phyloP scores from a whole-genome alignment of 2,888 invertebrate species.

The Acleris emargana region DNA sequence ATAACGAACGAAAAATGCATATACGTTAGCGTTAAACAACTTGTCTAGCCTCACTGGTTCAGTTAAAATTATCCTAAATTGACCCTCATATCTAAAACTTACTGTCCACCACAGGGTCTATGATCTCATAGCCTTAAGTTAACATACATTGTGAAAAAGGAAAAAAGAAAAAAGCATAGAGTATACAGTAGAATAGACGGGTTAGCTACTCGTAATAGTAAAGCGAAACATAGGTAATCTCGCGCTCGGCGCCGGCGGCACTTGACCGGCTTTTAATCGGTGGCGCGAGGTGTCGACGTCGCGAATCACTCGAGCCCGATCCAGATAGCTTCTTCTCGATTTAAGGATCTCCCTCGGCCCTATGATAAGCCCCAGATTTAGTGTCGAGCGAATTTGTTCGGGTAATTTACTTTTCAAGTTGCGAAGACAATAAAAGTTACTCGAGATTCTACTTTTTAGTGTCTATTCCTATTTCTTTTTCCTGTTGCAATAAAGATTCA shows the following conservation, averaged over 20 bases:
- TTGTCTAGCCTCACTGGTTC: too few relatives aligned
- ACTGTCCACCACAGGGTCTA: too few relatives aligned
- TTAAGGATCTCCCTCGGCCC: conserved; percentile 70
- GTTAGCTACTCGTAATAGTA: conserved; percentile 7
- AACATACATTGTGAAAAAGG: too few relatives aligned
- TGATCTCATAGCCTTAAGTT: too few relatives aligned
- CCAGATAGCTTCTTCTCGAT: conserved; percentile 76
- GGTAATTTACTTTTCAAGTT: conserved; percentile 79
- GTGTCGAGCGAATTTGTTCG: conserved; percentile 79
- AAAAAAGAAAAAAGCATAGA: too few relatives aligned
- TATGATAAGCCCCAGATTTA: conserved; percentile 79
- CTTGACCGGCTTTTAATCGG: conserved; percentile 60
- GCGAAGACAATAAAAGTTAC: conserved; percentile 80
- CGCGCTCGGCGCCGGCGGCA: conserved; percentile 4
- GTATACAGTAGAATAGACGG: too few relatives aligned
- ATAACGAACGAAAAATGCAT: too few relatives aligned
- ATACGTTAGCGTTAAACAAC: too few relatives aligned
- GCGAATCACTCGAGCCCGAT: conserved; percentile 64
- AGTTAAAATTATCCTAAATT: too few relatives aligned
- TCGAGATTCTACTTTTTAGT: conserved; percentile 59
- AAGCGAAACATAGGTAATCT: conserved; percentile 25
- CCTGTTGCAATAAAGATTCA: conserved; percentile 61
- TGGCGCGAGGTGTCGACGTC: conserved; percentile 55
- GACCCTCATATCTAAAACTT: too few relatives aligned
- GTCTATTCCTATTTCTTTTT: conserved; percentile 63